phyloP scores from a whole-genome alignment of 2,888 invertebrate species.

The Prenolepis imparis region DNA sequence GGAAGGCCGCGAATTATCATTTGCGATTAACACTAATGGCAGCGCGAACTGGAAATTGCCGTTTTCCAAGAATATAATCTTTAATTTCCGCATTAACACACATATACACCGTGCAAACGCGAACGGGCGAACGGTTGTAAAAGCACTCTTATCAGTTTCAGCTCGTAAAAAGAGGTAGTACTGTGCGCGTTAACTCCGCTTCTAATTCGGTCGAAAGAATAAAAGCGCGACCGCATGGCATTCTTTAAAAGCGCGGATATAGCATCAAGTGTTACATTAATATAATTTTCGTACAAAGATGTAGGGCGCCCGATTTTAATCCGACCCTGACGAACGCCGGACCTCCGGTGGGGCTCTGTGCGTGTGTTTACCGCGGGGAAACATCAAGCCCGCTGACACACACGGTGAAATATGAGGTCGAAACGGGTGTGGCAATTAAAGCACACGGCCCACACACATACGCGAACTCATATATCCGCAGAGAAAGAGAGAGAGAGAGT shows the following conservation, averaged over 20 bases:
- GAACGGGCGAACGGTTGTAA: background rate
- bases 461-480: background rate
- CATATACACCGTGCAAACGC: background rate
- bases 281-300: slow-evolving; percentile 28
- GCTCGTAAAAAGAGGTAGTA: background rate
- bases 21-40: slow-evolving; percentile 13
- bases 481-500: background rate
- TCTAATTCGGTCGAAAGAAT: background rate
- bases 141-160: background rate
- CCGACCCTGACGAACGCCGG: slow-evolving; percentile 44
- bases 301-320: slow-evolving; percentile 37
- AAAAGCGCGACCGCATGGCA: background rate
- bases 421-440: slow-evolving; percentile 77
- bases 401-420: slow-evolving; percentile 76
- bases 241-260: background rate
- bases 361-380: slow-evolving; percentile 77
- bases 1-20: slow-evolving; percentile 21
- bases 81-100: slow-evolving; percentile 20
- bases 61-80: slow-evolving; percentile 10
- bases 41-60: slow-evolving; percentile 3
- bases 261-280: background rate
- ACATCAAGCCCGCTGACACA: slow-evolving; percentile 78
- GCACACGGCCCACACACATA: slow-evolving; percentile 58
- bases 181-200: slow-evolving; percentile 6
- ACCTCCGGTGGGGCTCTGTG: slow-evolving; percentile 66